Percentiles rank a stretch among this genome's conserved stretches.
phyloP scores from a whole-genome alignment of 35 echinoderm and acorn worm species.

The Patiria miniata region DNA sequence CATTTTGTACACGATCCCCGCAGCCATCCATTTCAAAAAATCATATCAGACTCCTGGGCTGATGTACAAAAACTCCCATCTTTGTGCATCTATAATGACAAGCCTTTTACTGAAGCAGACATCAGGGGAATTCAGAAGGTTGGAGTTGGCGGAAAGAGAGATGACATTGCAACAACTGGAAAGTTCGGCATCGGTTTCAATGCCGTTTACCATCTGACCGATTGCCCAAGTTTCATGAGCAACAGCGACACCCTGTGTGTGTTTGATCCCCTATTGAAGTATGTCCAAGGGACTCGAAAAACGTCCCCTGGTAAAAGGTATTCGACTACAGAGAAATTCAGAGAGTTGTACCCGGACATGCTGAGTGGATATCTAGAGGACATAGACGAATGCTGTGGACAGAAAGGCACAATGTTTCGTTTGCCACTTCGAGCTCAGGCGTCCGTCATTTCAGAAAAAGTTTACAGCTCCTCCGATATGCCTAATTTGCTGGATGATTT shows the following conservation, averaged over 20 bases:
- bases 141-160: slow-evolving; percentile 69
- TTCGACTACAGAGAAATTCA: neutral
- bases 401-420: slow-evolving; percentile 53
- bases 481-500: slow-evolving; percentile 14
- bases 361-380: slow-evolving; percentile 42
- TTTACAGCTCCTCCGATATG: neutral
- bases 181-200: slow-evolving; percentile 88
- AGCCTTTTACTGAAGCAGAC: slow-evolving; percentile 76
- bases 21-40: slow-evolving; percentile 31
- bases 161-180: slow-evolving; percentile 57
- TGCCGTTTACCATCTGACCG: slow-evolving; percentile 81
- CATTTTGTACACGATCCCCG: slow-evolving; percentile 73
- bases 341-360: slow-evolving; percentile 40
- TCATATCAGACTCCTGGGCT: slow-evolving; percentile 56
- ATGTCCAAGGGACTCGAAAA: slow-evolving; percentile 20
- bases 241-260: slow-evolving; percentile 61
- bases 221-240: slow-evolving; percentile 79
- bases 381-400: neutral
- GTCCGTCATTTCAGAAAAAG: slow-evolving; percentile 25
- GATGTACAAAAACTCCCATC: slow-evolving; percentile 63
- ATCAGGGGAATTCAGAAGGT: slow-evolving; percentile 80
- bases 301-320: slow-evolving; percentile 31
- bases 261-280: slow-evolving; percentile 60
- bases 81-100: slow-evolving; percentile 79
- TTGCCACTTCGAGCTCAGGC: slow-evolving; percentile 37